Evolutionary conservation across 1,140 invertebrate genomes (phyloP).

Genomic region (Liolophura sinensis): DNA sequence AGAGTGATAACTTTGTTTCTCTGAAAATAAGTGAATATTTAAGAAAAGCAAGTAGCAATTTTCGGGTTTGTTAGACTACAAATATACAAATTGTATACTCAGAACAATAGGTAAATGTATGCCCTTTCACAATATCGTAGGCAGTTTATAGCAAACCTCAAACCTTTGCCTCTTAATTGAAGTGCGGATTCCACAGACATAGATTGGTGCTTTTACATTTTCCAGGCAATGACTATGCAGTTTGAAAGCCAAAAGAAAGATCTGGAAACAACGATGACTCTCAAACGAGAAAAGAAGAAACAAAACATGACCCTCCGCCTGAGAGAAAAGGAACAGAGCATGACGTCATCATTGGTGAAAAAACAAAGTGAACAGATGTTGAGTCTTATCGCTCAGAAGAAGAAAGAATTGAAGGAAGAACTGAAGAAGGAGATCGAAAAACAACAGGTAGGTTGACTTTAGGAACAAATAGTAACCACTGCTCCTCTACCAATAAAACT

Average conservation of each 20-base stretch:
- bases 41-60: too few species aligned
- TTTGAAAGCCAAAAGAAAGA: conserved; percentile 56
- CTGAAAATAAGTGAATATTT: too few species aligned
- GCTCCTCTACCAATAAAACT: too few species aligned
- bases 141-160: neutral
- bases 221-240: conserved; percentile 48
- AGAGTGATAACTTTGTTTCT: too few species aligned
- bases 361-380: conserved; percentile 58
- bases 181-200: neutral
- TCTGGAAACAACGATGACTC: conserved; percentile 48
- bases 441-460: too few species aligned
- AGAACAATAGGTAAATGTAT: neutral
- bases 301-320: conserved; percentile 49
- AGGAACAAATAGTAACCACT: too few species aligned
- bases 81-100: too few species aligned
- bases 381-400: conserved; percentile 48
- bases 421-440: conserved; percentile 35
- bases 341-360: conserved; percentile 49
- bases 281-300: conserved; percentile 49
- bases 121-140: too few species aligned
- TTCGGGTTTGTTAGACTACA: too few species aligned
- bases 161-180: neutral
- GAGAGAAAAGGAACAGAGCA: conserved; percentile 50
- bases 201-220: neutral
- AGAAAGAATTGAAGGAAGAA: conserved; percentile 51